phyloP scores from a whole-genome alignment of 1,140 invertebrate genomes.

The Goniozus legneri region DNA sequence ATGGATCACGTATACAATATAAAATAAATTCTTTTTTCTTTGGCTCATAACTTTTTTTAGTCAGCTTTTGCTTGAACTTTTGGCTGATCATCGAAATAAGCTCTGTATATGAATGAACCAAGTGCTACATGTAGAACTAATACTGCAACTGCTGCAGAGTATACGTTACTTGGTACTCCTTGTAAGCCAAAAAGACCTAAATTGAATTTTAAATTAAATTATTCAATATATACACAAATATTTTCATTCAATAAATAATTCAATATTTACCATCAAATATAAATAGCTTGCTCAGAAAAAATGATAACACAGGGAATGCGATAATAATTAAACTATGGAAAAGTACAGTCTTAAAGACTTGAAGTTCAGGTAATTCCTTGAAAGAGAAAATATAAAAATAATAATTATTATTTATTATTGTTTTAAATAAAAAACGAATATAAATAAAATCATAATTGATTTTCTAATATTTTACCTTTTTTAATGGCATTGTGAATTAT shows the following conservation, averaged over 20 bases:
- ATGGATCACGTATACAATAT: too few relatives aligned
- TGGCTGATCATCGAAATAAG: constrained; percentile 60
- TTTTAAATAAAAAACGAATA: too few relatives aligned
- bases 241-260: background rate
- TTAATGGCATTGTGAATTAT: too few relatives aligned
- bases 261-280: constrained; percentile 45
- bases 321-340: constrained; percentile 48
- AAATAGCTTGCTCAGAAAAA: constrained; percentile 47
- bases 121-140: constrained; percentile 69
- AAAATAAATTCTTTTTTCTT: too few relatives aligned
- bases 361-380: constrained; percentile 40
- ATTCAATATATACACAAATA: constrained; percentile 3
- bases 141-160: constrained; percentile 68
- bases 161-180: constrained; percentile 67
- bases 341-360: constrained; percentile 47
- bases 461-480: too few relatives aligned
- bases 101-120: constrained; percentile 73
- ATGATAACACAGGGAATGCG: constrained; percentile 43
- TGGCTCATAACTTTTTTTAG: too few relatives aligned
- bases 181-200: constrained; percentile 57
- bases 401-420: too few relatives aligned
- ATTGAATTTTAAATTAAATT: constrained; percentile 24
- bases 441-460: too few relatives aligned
- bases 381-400: too few relatives aligned
- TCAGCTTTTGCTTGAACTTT: constrained; percentile 38